Conservation (phyloP, 2,113 vertebrate species). For the Tragelaphus scriptus region DNA sequence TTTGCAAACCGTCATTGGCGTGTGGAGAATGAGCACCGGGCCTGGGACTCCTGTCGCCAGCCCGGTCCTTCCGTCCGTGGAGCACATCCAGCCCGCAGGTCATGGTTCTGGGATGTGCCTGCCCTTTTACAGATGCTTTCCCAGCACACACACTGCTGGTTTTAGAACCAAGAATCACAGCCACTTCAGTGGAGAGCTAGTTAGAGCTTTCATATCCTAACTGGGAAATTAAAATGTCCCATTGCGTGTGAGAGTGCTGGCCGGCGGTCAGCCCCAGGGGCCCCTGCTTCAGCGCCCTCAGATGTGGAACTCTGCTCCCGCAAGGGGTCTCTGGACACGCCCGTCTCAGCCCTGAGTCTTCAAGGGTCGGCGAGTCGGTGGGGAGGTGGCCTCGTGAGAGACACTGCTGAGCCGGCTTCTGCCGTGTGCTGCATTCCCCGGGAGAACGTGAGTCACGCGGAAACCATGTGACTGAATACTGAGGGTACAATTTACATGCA, state of each 20-base stretch:
- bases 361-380: not conserved
- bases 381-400: not conserved
- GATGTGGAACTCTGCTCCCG: not conserved
- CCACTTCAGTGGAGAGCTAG: not conserved
- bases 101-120: not conserved
- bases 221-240: not conserved
- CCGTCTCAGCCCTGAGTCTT: not conserved
- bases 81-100: fast-evolving
- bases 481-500: not conserved
- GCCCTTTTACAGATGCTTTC: not conserved
- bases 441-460: not conserved
- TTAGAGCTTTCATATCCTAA: not conserved
- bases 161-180: not conserved
- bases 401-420: not conserved
- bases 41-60: not conserved
- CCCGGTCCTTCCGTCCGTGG: fast-evolving
- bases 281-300: not conserved
- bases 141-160: not conserved
- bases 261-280: not conserved
- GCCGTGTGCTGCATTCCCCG: not conserved
- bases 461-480: not conserved
- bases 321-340: not conserved
- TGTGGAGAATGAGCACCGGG: fast-evolving
- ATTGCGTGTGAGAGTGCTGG: not conserved
- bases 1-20: not conserved